phyloP scores from a whole-genome alignment of 2,113 vertebrate genomes.

The Syrrhaptes paradoxus region DNA sequence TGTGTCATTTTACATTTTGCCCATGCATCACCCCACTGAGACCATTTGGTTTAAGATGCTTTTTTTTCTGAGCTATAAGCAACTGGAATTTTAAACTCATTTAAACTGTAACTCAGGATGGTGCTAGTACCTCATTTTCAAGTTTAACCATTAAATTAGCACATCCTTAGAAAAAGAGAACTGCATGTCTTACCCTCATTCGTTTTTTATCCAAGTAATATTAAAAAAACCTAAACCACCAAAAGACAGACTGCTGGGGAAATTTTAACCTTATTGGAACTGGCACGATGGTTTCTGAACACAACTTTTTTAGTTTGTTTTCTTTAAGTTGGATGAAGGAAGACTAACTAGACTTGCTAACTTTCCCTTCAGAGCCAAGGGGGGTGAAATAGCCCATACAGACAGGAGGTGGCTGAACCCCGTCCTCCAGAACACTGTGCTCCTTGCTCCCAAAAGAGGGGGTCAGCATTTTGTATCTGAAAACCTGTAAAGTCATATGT shows the following conservation, averaged over 20 bases:
- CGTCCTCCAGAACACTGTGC: not conserved
- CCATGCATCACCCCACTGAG: constrained; percentile 26
- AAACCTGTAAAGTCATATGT: not conserved
- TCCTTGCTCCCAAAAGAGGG: not conserved
- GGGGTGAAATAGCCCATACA: not conserved
- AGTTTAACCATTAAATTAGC: not conserved
- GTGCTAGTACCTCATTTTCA: not conserved
- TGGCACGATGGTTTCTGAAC: not conserved
- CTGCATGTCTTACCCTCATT: not conserved
- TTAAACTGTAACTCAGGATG: constrained; percentile 3
- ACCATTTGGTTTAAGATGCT: constrained; percentile 38
- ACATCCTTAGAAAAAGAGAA: not conserved
- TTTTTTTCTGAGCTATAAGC: not conserved
- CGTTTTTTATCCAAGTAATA: not conserved
- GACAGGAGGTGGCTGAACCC: not conserved
- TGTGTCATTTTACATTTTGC: constrained; percentile 54
- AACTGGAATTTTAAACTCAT: constrained; percentile 37
- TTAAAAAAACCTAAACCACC: not conserved
- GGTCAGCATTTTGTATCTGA: constrained; percentile 11
- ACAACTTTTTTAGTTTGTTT: not conserved
- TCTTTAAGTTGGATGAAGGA: not conserved
- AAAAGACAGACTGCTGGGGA: not conserved
- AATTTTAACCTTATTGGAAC: not conserved
- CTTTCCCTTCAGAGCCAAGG: not conserved
- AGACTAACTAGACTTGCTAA: not conserved